Conservation (phyloP, 2,113 vertebrate species). For the Brachyhypopomus gauderio region DNA sequence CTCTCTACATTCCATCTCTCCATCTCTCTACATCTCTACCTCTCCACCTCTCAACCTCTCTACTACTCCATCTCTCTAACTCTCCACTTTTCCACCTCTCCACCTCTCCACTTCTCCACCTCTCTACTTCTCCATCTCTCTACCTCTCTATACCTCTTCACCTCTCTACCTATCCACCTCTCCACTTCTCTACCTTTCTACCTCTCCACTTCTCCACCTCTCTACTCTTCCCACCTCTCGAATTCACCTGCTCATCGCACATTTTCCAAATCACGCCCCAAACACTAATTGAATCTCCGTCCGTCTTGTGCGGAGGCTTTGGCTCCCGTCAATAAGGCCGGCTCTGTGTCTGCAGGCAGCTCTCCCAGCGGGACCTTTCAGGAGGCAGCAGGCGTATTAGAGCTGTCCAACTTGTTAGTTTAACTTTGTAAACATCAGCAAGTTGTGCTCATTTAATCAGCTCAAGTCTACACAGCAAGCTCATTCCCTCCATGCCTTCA, state of each 20-base stretch:
- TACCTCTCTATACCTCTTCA: too few species aligned
- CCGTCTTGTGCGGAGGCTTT: not conserved
- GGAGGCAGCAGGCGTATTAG: not conserved
- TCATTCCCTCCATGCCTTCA: constrained; percentile 13
- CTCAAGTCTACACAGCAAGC: constrained; percentile 28
- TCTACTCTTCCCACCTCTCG: not conserved
- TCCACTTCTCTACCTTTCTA: not conserved
- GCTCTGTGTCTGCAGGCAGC: constrained; percentile 31
- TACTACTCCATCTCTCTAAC: too few species aligned
- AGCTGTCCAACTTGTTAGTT: constrained; percentile 19
- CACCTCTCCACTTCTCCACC: too few species aligned
- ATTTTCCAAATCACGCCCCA: constrained; percentile 16
- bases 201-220: not conserved
- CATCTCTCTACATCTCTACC: not conserved
- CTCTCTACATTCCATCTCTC: not conserved
- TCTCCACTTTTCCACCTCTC: too few species aligned
- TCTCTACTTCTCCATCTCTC: too few species aligned
- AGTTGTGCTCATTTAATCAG: constrained; percentile 35
- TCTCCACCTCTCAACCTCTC: not conserved
- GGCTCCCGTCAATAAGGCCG: not conserved
- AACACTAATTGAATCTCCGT: constrained; percentile 41
- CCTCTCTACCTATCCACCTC: not conserved
- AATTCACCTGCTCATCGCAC: constrained; percentile 25
- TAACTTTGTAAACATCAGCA: constrained; percentile 42
- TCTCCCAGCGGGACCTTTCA: constrained; percentile 28